phyloP scores from a whole-genome alignment of 2,888 invertebrate species.

The Cantharis rustica region DNA sequence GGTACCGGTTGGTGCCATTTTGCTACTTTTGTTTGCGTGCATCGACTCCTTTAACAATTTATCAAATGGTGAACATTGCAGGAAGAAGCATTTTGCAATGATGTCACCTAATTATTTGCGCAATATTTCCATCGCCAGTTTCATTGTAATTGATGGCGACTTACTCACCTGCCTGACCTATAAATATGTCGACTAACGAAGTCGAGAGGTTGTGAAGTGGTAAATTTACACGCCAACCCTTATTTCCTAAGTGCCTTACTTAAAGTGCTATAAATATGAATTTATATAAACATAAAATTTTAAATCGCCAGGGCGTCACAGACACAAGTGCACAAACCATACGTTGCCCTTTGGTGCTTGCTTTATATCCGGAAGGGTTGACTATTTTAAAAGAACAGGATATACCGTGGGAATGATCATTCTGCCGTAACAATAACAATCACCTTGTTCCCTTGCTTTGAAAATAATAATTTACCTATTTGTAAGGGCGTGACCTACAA shows the following conservation, averaged over 20 bases:
- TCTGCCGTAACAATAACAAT: slow-evolving; percentile 18
- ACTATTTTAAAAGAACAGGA: slow-evolving; percentile 12
- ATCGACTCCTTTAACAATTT: not conserved
- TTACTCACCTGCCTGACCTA: not conserved
- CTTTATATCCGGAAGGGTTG: slow-evolving; percentile 32
- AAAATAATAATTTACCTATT: not conserved
- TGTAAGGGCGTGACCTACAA: not conserved
- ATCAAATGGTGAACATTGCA: not conserved
- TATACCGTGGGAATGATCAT: slow-evolving; percentile 31
- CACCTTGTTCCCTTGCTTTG: not conserved
- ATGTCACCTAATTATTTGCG: not conserved
- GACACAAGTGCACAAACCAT: slow-evolving; percentile 1
- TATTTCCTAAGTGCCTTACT: not conserved
- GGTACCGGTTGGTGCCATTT: not conserved
- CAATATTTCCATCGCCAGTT: not conserved
- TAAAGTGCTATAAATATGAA: slow-evolving; percentile 2
- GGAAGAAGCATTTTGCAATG: not conserved
- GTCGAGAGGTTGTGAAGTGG: not conserved
- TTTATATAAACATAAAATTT: not conserved
- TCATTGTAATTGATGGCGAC: not conserved
- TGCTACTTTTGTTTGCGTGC: not conserved
- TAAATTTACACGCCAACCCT: not conserved
- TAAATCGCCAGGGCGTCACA: not conserved
- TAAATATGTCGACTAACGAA: not conserved
- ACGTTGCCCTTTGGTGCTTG: not conserved